These are phyloP conservation scores for Trididemnum clinides DNA, from an alignment of 23 tunicate species.

Conservation along the genomic window DNA sequence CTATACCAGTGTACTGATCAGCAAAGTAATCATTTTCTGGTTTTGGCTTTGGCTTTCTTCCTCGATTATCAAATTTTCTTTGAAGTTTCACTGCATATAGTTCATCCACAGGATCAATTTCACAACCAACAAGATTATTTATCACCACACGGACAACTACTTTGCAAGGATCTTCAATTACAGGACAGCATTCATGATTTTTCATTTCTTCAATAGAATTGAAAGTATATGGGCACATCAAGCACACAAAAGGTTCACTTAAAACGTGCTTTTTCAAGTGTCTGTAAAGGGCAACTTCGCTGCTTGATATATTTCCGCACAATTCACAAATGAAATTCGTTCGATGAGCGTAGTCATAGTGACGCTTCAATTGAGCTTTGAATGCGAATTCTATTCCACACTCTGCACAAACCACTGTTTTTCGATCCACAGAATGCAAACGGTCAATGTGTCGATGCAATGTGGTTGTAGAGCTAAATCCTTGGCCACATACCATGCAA, in stretches of 20 bases:
- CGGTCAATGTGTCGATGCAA: constrained; percentile 35
- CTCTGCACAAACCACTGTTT: constrained; percentile 21
- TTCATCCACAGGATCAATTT: constrained; percentile 34
- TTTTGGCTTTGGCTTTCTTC: constrained; percentile 38
- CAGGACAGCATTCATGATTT: constrained; percentile 26
- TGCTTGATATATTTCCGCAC: constrained; percentile 44
- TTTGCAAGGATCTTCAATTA: not conserved
- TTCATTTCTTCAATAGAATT: constrained; percentile 1
- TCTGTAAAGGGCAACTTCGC: constrained; percentile 13
- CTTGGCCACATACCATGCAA: constrained; percentile 45
- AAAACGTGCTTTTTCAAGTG: constrained; percentile 40
- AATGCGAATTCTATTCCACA: constrained; percentile 43
- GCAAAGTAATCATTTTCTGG: not conserved
- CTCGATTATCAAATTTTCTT: constrained; percentile 58
- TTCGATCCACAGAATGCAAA: constrained; percentile 30
- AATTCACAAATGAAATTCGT: constrained; percentile 19
- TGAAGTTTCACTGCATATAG: constrained; percentile 2
- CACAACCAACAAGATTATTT: constrained; percentile 13
- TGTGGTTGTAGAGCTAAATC: constrained; percentile 29
- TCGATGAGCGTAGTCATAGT: constrained; percentile 39
- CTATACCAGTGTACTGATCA: not conserved
- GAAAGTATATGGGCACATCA: constrained; percentile 33
- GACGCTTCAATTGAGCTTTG: constrained; percentile 52
- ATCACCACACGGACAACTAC: constrained; percentile 39
- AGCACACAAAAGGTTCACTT: constrained; percentile 31